Conservation (phyloP, 2,113 vertebrate genomes). For the Synchiropus splendidus region DNA sequence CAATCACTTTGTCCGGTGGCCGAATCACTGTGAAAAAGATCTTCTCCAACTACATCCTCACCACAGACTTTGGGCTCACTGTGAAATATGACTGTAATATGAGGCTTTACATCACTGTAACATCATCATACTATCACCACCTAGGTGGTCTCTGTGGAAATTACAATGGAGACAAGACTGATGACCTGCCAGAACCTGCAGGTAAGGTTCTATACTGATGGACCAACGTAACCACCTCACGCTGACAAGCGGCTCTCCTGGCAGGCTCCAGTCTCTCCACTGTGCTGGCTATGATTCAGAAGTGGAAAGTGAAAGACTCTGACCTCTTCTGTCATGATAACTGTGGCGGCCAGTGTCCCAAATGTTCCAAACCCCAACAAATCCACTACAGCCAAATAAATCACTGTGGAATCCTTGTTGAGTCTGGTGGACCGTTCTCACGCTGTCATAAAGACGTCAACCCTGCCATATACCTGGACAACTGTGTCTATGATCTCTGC, state of each 20-base stretch:
- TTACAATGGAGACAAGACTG: conserved; percentile 19
- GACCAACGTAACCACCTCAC: too few species aligned
- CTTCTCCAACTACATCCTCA: conserved; percentile 7
- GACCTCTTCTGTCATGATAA: conserved; percentile 19
- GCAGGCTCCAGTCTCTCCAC: neutral
- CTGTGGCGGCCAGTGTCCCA: conserved; percentile 11
- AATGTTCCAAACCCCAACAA: neutral
- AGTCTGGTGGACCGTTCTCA: conserved; percentile 12
- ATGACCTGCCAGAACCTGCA: conserved; percentile 11
- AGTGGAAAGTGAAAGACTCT: conserved; percentile 12
- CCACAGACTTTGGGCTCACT: conserved; percentile 17
- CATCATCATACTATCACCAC: conserved; percentile 19
- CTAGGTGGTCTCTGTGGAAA: conserved; percentile 27
- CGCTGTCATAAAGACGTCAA: conserved; percentile 10
- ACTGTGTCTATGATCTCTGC: conserved; percentile 23
- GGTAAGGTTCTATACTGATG: neutral
- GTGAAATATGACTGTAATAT: conserved; percentile 21
- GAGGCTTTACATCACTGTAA: conserved; percentile 20
- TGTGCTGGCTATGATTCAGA: conserved; percentile 17
- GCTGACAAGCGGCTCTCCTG: neutral
- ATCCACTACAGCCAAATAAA: neutral
- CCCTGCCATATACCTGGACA: conserved; percentile 3
- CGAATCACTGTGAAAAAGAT: neutral
- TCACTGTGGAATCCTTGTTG: conserved; percentile 8
- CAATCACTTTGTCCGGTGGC: conserved; percentile 2